Conservation (phyloP, 2,888 invertebrate species). For the Lobophora halterata region DNA sequence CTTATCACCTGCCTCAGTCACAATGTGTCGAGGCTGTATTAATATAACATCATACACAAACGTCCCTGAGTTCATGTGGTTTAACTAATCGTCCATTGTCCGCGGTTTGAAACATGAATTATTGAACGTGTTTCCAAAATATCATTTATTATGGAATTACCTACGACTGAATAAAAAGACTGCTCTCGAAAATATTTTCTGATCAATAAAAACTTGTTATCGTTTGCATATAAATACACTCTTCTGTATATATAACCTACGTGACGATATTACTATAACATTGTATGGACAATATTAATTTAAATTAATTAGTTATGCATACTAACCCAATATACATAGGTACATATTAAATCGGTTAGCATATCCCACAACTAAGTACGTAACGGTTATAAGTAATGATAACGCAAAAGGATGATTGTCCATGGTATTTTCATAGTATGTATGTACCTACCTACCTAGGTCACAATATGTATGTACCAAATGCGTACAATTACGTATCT, state of each 20-base stretch:
- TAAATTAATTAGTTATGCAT: slow-evolving; percentile 21
- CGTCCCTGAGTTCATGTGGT: slow-evolving; percentile 35
- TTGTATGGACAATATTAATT: slow-evolving; percentile 20
- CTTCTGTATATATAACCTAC: slow-evolving; percentile 27
- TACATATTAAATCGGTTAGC: slow-evolving; percentile 15
- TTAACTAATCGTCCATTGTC: slow-evolving; percentile 51
- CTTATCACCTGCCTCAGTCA: slow-evolving; percentile 52
- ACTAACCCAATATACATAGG: too few relatives aligned
- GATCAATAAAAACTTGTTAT: slow-evolving; percentile 37
- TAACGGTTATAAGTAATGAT: slow-evolving; percentile 1
- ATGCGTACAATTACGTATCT: too few relatives aligned
- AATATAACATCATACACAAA: slow-evolving; percentile 45
- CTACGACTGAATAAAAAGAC: slow-evolving; percentile 16
- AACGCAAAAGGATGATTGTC: slow-evolving; percentile 4
- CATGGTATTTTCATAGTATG: too few relatives aligned
- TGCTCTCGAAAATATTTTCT: slow-evolving; percentile 21
- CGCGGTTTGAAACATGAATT: slow-evolving; percentile 36
- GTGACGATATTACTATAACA: slow-evolving; percentile 25
- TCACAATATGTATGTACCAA: too few relatives aligned
- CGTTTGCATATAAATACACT: slow-evolving; percentile 27
- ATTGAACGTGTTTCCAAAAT: slow-evolving; percentile 27
- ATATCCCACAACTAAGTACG: slow-evolving; percentile 10
- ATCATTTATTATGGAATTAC: slow-evolving; percentile 16
- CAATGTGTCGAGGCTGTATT: slow-evolving; percentile 43
- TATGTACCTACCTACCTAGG: too few relatives aligned